A percentile compares a stretch with the other conserved stretches of the same genome.
phyloP scores from a whole-genome alignment of 2,113 vertebrate genomes.

The Choloepus hoffmanni region DNA sequence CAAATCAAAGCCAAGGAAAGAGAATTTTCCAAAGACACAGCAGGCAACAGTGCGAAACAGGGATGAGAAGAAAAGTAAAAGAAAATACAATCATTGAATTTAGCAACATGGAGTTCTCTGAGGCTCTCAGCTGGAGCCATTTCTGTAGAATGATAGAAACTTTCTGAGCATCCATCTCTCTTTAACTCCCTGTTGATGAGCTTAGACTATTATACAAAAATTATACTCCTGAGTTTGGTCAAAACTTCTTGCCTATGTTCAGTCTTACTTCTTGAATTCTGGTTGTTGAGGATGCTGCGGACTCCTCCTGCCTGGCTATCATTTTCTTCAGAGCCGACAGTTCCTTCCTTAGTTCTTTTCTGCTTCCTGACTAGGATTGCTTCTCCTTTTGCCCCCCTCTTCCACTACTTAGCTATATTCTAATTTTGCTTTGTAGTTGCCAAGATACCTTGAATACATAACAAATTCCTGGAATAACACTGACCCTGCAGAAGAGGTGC shows the following conservation, averaged over 20 bases:
- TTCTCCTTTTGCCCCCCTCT: neutral
- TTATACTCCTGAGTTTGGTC: neutral
- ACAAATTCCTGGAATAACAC: neutral
- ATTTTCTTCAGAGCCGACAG: neutral
- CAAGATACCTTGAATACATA: neutral
- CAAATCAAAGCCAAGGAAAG: constrained; percentile 4
- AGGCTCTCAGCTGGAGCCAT: neutral
- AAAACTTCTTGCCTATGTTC: neutral
- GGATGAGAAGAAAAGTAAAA: neutral
- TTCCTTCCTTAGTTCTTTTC: neutral
- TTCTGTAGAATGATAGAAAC: neutral
- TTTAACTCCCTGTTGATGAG: neutral
- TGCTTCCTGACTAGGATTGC: neutral
- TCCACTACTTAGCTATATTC: neutral
- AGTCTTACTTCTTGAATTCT: neutral
- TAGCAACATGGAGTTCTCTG: neutral
- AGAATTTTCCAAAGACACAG: neutral
- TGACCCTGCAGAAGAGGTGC: fast-evolving
- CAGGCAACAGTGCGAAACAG: neutral
- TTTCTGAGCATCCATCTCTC: neutral
- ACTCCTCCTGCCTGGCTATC: neutral
- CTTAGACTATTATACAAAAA: neutral
- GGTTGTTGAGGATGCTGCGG: neutral
- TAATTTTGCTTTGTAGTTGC: constrained; percentile 12
- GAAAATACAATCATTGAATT: neutral